Evolutionary conservation across 2,113 vertebrate species (phyloP), one percentile per base, ranked within the genome.

Genomic region (Rhizomys pruinosus): DNA sequence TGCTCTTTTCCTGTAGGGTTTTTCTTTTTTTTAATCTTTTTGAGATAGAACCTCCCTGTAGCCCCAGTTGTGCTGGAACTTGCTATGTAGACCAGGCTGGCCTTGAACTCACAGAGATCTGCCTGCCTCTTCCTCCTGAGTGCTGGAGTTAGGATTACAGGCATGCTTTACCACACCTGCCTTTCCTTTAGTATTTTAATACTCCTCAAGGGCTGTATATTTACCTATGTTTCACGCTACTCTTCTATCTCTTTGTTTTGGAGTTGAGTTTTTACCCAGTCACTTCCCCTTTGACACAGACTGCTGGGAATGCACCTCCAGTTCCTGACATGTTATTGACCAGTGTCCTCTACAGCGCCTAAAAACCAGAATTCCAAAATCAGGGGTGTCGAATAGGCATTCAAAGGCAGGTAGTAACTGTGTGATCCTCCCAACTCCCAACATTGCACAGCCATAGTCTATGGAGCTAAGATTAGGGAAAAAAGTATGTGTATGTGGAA

Each of bases 381-480:
- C 15, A 17, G n/a, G 42, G 59, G 2, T 2, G 15, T 2, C 29
- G 9, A 80, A 77, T 59, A 69, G 57, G 25, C 16, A 23, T 22
- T 66, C 12, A 20, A 59, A 59, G 3, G 55, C 9, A 25, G 57
- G 23, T 4, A 27, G 20, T 29, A 22, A 3, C 4, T 0, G 16
- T 37, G 15, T 68, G 16, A 68, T 8, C 6, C 20, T n/a, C n/a
- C n/a, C n/a, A n/a, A n/a, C n/a, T n/a, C 52, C 27, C n/a, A 2
- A 39, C 5, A 34, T 22, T 47, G 1, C 25, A 3, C 34, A 69
- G 72, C 5, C 3, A 16, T 3, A 4, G 0, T 47, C 8, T 2
- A 52, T 6, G 17, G 55, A 93, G 16, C 9, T 44, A 63, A 63
- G 19, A 76, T 59, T 44, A 74, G n/a, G 77, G 34, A 29, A 7